Base-by-base conservation (phyloP, 2,113 vertebrate species). In the Callionymus lyra region DNA sequence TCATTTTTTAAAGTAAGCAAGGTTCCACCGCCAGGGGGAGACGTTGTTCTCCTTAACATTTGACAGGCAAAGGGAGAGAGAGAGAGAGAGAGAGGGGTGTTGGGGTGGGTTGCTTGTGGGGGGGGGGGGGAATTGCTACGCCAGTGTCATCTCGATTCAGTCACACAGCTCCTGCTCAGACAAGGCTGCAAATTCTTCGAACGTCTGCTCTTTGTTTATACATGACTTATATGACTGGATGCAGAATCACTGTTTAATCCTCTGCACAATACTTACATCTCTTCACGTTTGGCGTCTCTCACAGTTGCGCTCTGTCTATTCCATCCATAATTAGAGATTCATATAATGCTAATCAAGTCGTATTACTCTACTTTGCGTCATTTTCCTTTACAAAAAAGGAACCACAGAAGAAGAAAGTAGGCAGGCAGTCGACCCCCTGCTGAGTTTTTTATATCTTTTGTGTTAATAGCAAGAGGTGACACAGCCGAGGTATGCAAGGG, bases 131-230 rank as follows among this genome's bases (percentile, higher is more conserved):
- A 52, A 62, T 49, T 60, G 58, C 54, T 18, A 53, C 72, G 67
- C 45, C 50, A 15, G 63, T 77, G 78, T 78, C 78, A 80, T 56
- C 64, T 71, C 44, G 47, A 78, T 79, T 81, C 74, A 68, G 78
- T 81, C 74, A 78, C 78, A 77, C 65, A 60, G 66, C 64, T 71
- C 53, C 70, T 42, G 63, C 71, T 71, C 74, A 74, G 78, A 80
- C 68, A 71, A 60, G 70, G 72, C 34, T 73, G 65, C 13, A 72
- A 80, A 81, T 78, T 41, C 59, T 63, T 74, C 64, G 11, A 78
- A 60, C 78, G 66, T 64, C 54, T 71, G 55, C 63, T 47, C 71
- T 70, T 77, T 81, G 76, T 82, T 73, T 82, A 53, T 45, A 13
- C 48, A n/a, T 69, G 77, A 77, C 68, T 80, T 59, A 55, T 64